Percentiles rank a stretch among this genome's conserved stretches.
Conservation (phyloP, 2,113 vertebrate species). For the Leucoraja erinaceus region DNA sequence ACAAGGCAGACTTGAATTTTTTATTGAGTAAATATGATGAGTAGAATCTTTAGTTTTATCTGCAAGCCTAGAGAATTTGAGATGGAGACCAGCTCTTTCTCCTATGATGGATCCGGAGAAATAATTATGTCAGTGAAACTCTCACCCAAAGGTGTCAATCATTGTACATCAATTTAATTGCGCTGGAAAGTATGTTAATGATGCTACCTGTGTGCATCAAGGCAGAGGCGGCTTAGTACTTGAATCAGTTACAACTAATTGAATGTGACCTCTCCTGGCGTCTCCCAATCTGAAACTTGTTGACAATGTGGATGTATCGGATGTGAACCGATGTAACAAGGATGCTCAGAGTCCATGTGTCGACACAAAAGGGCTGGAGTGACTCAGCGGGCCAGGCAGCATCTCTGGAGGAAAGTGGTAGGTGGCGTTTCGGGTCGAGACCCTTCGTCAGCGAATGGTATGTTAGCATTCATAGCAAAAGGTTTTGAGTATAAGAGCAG, state of each 20-base stretch:
- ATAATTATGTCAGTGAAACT: conserved; percentile 74
- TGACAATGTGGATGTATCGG: background rate
- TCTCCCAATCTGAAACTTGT: background rate
- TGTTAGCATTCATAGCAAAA: too few species aligned
- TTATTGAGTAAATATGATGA: conserved; percentile 85
- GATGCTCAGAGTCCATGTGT: background rate
- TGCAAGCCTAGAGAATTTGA: conserved; percentile 57
- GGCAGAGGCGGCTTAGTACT: background rate
- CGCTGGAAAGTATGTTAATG: conserved; percentile 77
- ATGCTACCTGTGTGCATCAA: conserved; percentile 53
- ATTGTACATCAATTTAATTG: conserved; percentile 82
- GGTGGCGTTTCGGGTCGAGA: too few species aligned
- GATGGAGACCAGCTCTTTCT: conserved; percentile 49
- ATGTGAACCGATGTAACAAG: background rate
- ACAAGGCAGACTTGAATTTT: conserved; percentile 74
- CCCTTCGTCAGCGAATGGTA: too few species aligned
- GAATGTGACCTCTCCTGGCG: too few species aligned
- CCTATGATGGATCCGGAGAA: conserved; percentile 55
- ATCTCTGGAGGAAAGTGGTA: too few species aligned
- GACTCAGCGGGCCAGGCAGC: too few species aligned
- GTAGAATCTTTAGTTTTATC: conserved; percentile 68
- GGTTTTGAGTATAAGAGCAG: too few species aligned
- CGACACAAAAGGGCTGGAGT: too few species aligned
- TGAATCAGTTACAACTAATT: background rate
- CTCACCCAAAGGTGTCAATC: conserved; percentile 79